Evolutionary conservation across 2,113 vertebrate species (phyloP).

Genomic region (Columbina picui): DNA sequence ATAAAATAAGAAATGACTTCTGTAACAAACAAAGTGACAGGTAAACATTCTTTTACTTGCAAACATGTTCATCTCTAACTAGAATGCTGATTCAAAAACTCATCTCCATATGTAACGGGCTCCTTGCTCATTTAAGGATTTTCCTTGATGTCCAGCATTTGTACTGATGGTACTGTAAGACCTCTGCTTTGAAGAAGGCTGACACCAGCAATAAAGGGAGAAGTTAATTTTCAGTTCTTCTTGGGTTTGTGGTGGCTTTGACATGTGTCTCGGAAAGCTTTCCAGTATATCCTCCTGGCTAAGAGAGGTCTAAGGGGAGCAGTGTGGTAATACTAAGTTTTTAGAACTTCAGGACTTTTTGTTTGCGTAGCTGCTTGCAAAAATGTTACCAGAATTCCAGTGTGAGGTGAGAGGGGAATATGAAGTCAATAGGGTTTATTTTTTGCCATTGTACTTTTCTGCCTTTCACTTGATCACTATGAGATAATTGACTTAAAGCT

Average conservation of each 20-base stretch:
- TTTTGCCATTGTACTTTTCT: neutral
- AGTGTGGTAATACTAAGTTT: neutral
- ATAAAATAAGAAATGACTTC: slow-evolving; percentile 98
- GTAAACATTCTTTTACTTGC: slow-evolving; percentile 66
- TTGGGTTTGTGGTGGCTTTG: neutral
- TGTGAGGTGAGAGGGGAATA: neutral
- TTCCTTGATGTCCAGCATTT: neutral
- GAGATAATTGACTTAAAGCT: neutral
- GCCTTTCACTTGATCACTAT: neutral
- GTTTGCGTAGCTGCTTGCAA: neutral
- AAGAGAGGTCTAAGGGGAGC: neutral
- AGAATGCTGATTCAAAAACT: neutral
- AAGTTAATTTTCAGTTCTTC: neutral
- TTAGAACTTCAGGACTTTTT: neutral
- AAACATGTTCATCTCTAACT: neutral
- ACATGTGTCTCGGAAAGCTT: neutral
- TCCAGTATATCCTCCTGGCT: neutral
- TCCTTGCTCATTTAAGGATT: neutral
- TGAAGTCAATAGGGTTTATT: neutral
- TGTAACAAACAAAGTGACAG: slow-evolving; percentile 99
- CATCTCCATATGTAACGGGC: neutral
- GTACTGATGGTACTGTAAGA: neutral
- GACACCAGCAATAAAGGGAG: neutral
- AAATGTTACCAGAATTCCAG: neutral
- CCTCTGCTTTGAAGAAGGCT: neutral